Evolutionary conservation across 2,113 vertebrate genomes (phyloP).

Genomic region (Callospermophilus lateralis): DNA sequence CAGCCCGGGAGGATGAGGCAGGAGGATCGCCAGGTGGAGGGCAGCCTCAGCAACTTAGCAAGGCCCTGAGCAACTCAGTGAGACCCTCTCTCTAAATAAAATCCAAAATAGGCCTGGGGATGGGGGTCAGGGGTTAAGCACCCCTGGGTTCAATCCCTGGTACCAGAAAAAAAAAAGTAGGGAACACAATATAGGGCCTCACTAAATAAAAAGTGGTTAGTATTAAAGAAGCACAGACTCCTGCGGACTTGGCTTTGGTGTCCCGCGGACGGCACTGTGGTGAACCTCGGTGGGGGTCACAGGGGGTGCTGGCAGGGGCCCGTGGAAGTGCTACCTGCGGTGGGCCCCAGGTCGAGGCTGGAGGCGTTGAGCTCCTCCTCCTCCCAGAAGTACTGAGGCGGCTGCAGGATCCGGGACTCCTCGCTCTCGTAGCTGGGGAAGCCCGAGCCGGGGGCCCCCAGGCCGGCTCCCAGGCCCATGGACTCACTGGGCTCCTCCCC

Average conservation of each 20-base stretch:
- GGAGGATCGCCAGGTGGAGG: no score
- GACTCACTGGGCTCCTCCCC: constrained; percentile 81
- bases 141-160: no score
- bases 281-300: no score
- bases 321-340: constrained; percentile 85
- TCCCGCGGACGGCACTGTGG: fast-evolving
- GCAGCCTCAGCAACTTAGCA: no score
- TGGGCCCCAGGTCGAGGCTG: constrained; percentile 87
- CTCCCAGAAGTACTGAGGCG: constrained; percentile 90
- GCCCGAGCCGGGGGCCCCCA: constrained; percentile 92
- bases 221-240: neutral
- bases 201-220: neutral
- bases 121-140: no score
- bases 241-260: neutral
- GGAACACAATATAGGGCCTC: neutral
- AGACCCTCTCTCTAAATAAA: no score
- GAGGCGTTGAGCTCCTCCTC: constrained; percentile 88
- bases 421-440: constrained; percentile 93
- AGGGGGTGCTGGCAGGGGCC: no score
- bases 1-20: no score
- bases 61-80: no score
- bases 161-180: neutral
- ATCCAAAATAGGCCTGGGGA: no score
- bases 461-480: constrained; percentile 79
- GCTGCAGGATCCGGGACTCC: constrained; percentile 89